These are phyloP conservation scores for Rhabdomys dilectus DNA, from an alignment of 2,113 vertebrate species.

Conservation along the genomic window DNA sequence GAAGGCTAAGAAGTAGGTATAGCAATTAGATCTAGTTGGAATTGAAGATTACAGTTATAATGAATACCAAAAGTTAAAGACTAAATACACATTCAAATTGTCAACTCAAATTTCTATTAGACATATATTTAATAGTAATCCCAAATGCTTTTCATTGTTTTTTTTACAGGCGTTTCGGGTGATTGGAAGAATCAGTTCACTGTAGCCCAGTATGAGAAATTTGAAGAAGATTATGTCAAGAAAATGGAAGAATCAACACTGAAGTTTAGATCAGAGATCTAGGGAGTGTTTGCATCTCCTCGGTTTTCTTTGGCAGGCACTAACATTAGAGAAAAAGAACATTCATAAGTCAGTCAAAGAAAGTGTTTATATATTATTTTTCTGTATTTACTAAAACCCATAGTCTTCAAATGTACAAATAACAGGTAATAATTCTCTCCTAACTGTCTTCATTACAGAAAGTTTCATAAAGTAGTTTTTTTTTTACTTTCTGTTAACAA, in stretches of 20 bases:
- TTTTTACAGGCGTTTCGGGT: slow-evolving; percentile 75
- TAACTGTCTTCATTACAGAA: background rate
- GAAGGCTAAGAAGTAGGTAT: background rate
- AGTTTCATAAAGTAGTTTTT: background rate
- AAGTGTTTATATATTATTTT: background rate
- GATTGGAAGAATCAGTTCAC: slow-evolving; percentile 88
- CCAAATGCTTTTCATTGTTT: background rate
- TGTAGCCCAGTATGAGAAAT: slow-evolving; percentile 83
- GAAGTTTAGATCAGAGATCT: slow-evolving; percentile 79
- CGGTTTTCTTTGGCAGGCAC: background rate
- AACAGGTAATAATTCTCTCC: background rate
- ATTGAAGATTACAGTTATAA: background rate
- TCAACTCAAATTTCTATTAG: background rate
- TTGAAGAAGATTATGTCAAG: slow-evolving; percentile 79
- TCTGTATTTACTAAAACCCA: background rate
- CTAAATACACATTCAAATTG: background rate
- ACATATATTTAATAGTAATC: background rate
- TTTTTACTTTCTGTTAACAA: background rate
- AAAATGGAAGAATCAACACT: slow-evolving; percentile 80
- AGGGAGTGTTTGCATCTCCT: background rate
- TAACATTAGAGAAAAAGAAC: background rate
- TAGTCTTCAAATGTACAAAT: background rate
- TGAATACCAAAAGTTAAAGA: background rate
- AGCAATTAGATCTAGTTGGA: background rate
- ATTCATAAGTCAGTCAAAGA: background rate